Evolutionary conservation across 23 tunicate species (phyloP).

Genomic region (Styela clava): DNA sequence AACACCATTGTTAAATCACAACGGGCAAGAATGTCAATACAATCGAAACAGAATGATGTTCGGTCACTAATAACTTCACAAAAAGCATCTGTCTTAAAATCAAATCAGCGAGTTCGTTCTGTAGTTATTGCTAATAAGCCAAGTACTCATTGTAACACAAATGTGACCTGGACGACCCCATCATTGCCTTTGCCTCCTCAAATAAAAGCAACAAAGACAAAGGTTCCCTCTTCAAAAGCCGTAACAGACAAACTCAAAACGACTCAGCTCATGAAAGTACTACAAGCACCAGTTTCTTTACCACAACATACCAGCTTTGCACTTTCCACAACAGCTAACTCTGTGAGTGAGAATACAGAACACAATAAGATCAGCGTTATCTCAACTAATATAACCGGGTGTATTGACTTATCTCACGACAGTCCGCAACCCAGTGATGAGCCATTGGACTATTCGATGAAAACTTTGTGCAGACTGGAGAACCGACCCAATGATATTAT

Average conservation of each 20-base stretch:
- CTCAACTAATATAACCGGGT: background rate
- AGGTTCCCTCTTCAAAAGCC: background rate
- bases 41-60: background rate
- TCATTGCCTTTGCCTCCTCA: background rate
- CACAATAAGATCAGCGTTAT: background rate
- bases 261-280: background rate
- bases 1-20: background rate
- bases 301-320: no score
- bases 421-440: background rate
- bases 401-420: background rate
- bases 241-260: background rate
- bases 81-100: background rate
- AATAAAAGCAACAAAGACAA: no score
- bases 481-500: background rate
- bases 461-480: background rate
- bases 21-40: background rate
- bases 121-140: background rate
- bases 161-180: background rate
- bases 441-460: background rate
- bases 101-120: background rate
- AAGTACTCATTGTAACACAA: background rate
- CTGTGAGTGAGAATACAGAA: background rate
- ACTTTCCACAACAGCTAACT: background rate
- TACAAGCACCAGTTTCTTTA: background rate
- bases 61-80: background rate